These are phyloP conservation scores for Cotesia congregata DNA, from an alignment of 2,888 invertebrate genomes.

Conservation along the genomic window DNA sequence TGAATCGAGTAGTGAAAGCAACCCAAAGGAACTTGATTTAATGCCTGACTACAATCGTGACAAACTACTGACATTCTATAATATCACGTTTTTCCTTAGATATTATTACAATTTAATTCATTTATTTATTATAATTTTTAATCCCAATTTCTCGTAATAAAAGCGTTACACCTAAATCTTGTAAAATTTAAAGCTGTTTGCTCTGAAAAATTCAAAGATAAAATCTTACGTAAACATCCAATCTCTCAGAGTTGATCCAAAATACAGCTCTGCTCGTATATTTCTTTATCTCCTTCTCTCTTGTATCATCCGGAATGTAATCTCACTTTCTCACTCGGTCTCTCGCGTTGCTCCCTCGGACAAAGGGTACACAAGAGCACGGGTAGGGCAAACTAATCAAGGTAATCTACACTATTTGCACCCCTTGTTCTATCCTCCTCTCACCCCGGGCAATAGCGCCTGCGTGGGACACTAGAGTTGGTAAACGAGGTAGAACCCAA, in stretches of 20 bases:
- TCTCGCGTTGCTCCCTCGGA: slow-evolving; percentile 42
- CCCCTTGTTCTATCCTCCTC: slow-evolving; percentile 38
- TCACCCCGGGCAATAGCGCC: slow-evolving; percentile 34
- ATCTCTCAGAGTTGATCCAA: slow-evolving; percentile 33
- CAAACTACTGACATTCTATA: slow-evolving; percentile 41
- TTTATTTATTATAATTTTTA: background rate
- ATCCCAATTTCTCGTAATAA: background rate
- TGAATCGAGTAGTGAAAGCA: background rate
- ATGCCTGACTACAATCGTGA: slow-evolving; percentile 42
- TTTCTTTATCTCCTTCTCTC: slow-evolving; percentile 36
- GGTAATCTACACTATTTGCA: slow-evolving; percentile 56
- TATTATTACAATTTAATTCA: background rate
- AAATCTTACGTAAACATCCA: slow-evolving; percentile 52
- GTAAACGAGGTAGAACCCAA: background rate
- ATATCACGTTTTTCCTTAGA: background rate
- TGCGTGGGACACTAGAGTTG: slow-evolving; percentile 29
- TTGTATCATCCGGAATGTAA: slow-evolving; percentile 35
- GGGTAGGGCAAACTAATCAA: slow-evolving; percentile 55
- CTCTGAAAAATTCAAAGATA: slow-evolving; percentile 31
- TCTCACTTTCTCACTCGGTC: slow-evolving; percentile 33
- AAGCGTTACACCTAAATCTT: background rate
- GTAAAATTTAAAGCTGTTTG: background rate
- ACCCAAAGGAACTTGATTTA: background rate
- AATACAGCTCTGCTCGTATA: slow-evolving; percentile 31
- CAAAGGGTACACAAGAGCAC: slow-evolving; percentile 49